These are phyloP conservation scores for Xanthostigma xanthostigma DNA, from an alignment of 2,888 invertebrate genomes.

Conservation along the genomic window DNA sequence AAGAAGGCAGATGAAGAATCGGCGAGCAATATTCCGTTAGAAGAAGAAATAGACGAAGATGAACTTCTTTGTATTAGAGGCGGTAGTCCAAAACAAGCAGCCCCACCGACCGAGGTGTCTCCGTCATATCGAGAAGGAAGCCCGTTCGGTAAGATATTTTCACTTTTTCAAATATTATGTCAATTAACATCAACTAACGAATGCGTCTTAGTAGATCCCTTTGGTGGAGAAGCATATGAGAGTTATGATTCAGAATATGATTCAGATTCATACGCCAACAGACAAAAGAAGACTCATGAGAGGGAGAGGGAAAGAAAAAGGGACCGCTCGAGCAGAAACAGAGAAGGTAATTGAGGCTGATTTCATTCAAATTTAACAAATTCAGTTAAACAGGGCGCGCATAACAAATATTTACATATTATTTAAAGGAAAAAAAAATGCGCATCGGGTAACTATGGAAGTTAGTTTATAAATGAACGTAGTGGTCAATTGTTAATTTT, in stretches of 20 bases:
- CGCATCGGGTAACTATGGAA: no score
- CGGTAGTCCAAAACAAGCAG: constrained; percentile 42
- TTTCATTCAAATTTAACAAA: neutral
- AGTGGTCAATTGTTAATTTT: neutral
- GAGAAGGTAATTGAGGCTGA: constrained; percentile 1
- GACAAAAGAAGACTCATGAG: constrained; percentile 13
- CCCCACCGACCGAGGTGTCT: constrained; percentile 17
- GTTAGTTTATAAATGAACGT: no score
- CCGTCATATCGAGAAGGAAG: constrained; percentile 9
- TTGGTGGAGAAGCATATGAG: constrained; percentile 24
- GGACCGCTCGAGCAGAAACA: neutral
- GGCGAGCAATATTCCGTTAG: constrained; percentile 18
- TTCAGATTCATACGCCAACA: constrained; percentile 24
- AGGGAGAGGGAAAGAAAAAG: constrained; percentile 11
- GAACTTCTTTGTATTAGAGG: constrained; percentile 70
- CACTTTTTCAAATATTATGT: no score
- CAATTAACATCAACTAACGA: no score
- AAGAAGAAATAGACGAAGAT: constrained; percentile 53
- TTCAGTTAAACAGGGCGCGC: neutral
- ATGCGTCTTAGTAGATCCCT: neutral
- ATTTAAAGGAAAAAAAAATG: no score
- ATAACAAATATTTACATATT: no score
- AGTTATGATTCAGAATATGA: constrained; percentile 42
- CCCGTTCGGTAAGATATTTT: neutral
- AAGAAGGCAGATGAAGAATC: constrained; percentile 30